phyloP scores from a whole-genome alignment of 2,113 vertebrate genomes.

The Aspidoscelis tigris region DNA sequence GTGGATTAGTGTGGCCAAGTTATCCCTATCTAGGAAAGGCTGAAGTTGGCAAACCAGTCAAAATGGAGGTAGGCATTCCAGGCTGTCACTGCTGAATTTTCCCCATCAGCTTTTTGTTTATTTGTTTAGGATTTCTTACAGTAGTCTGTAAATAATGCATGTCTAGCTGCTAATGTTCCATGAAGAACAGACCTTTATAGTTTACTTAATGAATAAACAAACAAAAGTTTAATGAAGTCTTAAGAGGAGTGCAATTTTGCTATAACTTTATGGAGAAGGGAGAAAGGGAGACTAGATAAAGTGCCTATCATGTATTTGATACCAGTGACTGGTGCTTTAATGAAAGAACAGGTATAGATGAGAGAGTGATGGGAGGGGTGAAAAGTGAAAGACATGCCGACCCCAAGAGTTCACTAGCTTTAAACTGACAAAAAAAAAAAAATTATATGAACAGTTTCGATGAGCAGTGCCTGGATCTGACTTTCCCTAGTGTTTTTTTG shows the following conservation, averaged over 20 bases:
- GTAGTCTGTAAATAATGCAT: not conserved
- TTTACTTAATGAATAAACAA: not conserved
- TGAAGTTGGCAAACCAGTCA: no score
- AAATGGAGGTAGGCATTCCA: no score
- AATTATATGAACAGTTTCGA: not conserved
- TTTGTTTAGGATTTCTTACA: no score
- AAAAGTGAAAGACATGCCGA: not conserved
- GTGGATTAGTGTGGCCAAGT: no score
- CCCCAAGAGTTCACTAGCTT: not conserved
- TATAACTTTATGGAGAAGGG: not conserved
- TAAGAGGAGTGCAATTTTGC: not conserved
- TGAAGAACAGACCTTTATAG: not conserved
- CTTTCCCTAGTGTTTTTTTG: constrained; percentile 8
- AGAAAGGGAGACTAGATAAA: not conserved
- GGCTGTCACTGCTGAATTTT: no score
- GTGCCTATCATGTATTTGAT: not conserved
- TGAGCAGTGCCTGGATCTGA: constrained; percentile 4
- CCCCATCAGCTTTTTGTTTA: no score
- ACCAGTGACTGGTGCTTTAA: not conserved
- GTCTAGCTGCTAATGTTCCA: not conserved
- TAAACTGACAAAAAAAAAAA: not conserved
- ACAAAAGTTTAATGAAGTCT: no score
- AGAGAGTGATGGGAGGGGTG: not conserved
- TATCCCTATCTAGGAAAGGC: no score
- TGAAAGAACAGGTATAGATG: constrained; percentile 11